phyloP scores from a whole-genome alignment of 1,140 invertebrate species.

The Microvelia longipes region DNA sequence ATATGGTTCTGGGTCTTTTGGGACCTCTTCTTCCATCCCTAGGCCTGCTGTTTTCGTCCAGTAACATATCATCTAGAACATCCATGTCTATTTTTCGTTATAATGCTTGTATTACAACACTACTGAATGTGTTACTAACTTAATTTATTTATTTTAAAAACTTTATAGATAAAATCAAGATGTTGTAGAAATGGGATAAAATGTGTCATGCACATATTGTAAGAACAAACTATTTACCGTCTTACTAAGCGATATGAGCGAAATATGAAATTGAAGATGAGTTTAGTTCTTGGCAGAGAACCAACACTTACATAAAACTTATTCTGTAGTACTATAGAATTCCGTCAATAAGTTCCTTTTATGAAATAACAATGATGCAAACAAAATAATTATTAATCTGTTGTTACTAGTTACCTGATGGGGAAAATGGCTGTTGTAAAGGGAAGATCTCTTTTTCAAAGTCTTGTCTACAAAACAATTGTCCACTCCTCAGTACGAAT shows the following conservation, averaged over 20 bases:
- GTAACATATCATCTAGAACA: constrained; percentile 45
- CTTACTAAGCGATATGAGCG: too few species aligned
- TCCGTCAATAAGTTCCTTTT: too few species aligned
- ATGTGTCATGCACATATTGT: too few species aligned
- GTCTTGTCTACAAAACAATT: constrained; percentile 81
- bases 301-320: too few species aligned
- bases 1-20: constrained; percentile 88
- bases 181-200: too few species aligned
- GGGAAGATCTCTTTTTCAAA: constrained; percentile 84
- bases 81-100: not conserved
- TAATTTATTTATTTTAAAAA: not conserved
- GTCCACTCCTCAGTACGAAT: constrained; percentile 79
- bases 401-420: constrained; percentile 29
- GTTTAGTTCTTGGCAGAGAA: too few species aligned
- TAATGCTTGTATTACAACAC: not conserved
- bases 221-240: too few species aligned
- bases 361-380: too few species aligned
- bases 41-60: constrained; percentile 60
- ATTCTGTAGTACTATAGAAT: too few species aligned
- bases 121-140: not conserved
- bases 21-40: constrained; percentile 76
- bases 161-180: not conserved
- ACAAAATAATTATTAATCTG: not conserved
- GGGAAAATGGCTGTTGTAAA: constrained; percentile 51
- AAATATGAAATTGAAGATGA: too few species aligned